phyloP scores from a whole-genome alignment of 1,140 invertebrate genomes.

The Propsilocerus akamusi region DNA sequence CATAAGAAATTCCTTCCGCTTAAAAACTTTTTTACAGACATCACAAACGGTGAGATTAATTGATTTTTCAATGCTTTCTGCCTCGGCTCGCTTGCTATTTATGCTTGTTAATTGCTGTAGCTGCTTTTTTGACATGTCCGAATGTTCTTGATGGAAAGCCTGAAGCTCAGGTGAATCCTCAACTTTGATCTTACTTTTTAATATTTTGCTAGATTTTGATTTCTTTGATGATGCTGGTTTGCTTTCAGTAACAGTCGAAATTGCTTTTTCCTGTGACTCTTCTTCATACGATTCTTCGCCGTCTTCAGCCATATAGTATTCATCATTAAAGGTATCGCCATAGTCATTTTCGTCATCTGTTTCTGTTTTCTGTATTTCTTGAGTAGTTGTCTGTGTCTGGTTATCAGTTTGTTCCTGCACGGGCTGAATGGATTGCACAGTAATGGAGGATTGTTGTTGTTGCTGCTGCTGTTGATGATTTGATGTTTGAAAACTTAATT shows the following conservation, averaged over 20 bases:
- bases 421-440: background rate
- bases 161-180: background rate
- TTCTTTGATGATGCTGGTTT: background rate
- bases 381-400: background rate
- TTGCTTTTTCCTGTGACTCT: background rate
- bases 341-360: background rate
- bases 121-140: background rate
- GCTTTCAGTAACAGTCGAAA: background rate
- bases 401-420: background rate
- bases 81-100: background rate
- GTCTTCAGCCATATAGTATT: background rate
- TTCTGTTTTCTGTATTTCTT: background rate
- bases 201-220: background rate
- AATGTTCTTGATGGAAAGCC: background rate
- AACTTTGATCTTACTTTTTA: background rate
- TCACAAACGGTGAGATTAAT: background rate
- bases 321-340: background rate
- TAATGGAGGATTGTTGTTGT: conserved; percentile 1
- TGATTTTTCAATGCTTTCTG: background rate
- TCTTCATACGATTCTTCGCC: background rate
- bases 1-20: conserved; percentile 48
- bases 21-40: conserved; percentile 46
- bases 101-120: background rate
- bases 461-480: conserved; percentile 13
- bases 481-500: conserved; percentile 22